Evolutionary conservation across 2,888 invertebrate genomes (phyloP), one percentile per base, ranked within the genome.

Genomic region (Campaea margaritaria): DNA sequence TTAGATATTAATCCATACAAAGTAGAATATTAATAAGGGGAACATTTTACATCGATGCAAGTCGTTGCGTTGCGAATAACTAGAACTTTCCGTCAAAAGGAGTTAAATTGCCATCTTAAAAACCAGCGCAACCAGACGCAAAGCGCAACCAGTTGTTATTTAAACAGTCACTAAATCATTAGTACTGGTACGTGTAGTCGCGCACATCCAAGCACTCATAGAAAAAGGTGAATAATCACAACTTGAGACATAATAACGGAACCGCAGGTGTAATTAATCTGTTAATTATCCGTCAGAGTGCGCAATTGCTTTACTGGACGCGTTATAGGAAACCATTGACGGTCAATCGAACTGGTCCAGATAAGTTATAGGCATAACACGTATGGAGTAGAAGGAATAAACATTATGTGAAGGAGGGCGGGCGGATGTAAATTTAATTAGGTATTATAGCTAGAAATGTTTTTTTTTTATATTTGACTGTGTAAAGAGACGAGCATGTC

Each of bases 211-310:
- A 47, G 39, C 45, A 9, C 21, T 31, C 21, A 15, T 39, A 64
- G 57, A 58, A 63, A 62, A 58, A 64, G 62, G 21, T 58, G 50
- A 63, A 61, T 59, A 57, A 62, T 45, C 55, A 38, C 55, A 31
- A 44, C 60, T 46, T 52, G 55, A 56, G 62, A 50, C 43, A 54
- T 62, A 60, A 62, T 68, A 68, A 68, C 68, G 68, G 68, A 51
- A 56, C 53, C 48, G 41, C 50, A 58, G 65, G 50, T 56, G 65
- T 60, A 60, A 68, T 68, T 68, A 64, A 65, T 64, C 68, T 62
- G 52, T 62, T 65, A 64, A 65, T 64, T 65, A 65, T 58, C 58
- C 54, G 63, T 49, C 21, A 16, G 39, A 11, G 44, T 38, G 50
- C 42, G 54, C 34, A 42, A 46, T 50, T 46, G 54, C 59, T 36